Conservation (phyloP, 2,888 invertebrate genomes). For the Dermolepida albohirtum region DNA sequence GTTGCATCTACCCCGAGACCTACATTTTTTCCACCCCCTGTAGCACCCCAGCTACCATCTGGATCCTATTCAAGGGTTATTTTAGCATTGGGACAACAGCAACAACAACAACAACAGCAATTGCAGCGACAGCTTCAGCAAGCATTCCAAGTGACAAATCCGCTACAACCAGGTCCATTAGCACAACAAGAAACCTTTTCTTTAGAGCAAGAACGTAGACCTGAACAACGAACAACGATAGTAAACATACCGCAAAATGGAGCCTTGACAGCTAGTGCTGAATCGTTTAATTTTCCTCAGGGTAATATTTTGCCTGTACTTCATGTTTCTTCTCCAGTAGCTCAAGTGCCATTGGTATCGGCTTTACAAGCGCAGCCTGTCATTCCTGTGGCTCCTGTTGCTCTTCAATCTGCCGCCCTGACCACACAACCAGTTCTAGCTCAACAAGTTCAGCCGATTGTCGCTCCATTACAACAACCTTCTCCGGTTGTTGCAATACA, state of each 20-base stretch:
- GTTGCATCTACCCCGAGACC: slow-evolving; percentile 47
- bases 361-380: slow-evolving; percentile 12
- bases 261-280: slow-evolving; percentile 24
- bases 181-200: slow-evolving; percentile 16
- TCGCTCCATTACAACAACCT: slow-evolving; percentile 41
- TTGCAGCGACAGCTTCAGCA: slow-evolving; percentile 22
- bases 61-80: slow-evolving; percentile 42
- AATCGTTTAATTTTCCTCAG: slow-evolving; percentile 28
- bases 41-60: slow-evolving; percentile 56
- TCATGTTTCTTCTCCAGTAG: slow-evolving; percentile 41
- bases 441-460: slow-evolving; percentile 29
- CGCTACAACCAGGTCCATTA: slow-evolving; percentile 20
- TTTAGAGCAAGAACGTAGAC: not conserved
- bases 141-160: slow-evolving; percentile 19
- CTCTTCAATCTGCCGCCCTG: slow-evolving; percentile 18
- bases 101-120: slow-evolving; percentile 31
- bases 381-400: slow-evolving; percentile 35
- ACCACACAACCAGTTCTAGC: slow-evolving; percentile 2
- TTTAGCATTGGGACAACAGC: slow-evolving; percentile 38
- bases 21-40: slow-evolving; percentile 58
- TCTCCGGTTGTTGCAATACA: slow-evolving; percentile 7
- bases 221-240: slow-evolving; percentile 13
- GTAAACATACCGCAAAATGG: slow-evolving; percentile 30
- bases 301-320: slow-evolving; percentile 42
- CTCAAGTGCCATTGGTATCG: slow-evolving; percentile 31